Percentiles rank a stretch among this genome's conserved stretches.
These are phyloP conservation scores for Portevinia maculata DNA, from an alignment of 2,888 invertebrate genomes.

Conservation along the genomic window DNA sequence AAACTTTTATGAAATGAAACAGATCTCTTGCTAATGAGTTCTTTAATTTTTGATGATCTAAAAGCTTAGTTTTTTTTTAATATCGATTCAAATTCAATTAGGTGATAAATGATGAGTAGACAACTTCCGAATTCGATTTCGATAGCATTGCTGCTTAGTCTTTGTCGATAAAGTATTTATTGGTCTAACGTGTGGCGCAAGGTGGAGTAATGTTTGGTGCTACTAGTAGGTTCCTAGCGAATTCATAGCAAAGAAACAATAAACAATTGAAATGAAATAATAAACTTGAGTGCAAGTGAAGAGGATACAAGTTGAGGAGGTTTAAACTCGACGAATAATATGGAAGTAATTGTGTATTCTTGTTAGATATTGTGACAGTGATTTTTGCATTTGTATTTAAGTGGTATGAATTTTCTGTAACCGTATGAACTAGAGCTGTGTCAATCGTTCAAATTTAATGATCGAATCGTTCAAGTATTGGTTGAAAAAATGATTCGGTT, in stretches of 20 bases:
- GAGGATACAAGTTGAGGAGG: neutral
- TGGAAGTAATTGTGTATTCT: too few relatives aligned
- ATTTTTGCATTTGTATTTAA: too few relatives aligned
- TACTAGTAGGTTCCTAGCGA: neutral
- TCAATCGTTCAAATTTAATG: too few relatives aligned
- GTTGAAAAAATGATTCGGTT: too few relatives aligned
- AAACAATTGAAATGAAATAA: conserved; percentile 5
- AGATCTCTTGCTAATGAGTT: conserved; percentile 31
- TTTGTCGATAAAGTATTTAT: conserved; percentile 9
- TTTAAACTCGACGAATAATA: neutral
- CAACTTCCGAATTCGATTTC: conserved; percentile 3
- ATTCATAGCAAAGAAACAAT: neutral
- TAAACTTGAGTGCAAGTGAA: neutral
- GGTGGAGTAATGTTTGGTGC: neutral
- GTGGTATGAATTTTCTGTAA: too few relatives aligned
- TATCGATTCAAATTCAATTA: conserved; percentile 35
- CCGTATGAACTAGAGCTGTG: too few relatives aligned
- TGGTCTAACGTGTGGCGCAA: conserved; percentile 14
- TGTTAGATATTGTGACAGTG: too few relatives aligned
- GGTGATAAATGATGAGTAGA: conserved; percentile 20
- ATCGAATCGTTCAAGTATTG: too few relatives aligned
- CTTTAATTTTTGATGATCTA: neutral
- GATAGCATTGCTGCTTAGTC: neutral
- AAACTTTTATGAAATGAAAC: conserved; percentile 35
- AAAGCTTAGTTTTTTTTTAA: conserved; percentile 9